Evolutionary conservation across 2,797 vertebrate species (phyloP).

Genomic region (Gymnoscopelus braueri): DNA sequence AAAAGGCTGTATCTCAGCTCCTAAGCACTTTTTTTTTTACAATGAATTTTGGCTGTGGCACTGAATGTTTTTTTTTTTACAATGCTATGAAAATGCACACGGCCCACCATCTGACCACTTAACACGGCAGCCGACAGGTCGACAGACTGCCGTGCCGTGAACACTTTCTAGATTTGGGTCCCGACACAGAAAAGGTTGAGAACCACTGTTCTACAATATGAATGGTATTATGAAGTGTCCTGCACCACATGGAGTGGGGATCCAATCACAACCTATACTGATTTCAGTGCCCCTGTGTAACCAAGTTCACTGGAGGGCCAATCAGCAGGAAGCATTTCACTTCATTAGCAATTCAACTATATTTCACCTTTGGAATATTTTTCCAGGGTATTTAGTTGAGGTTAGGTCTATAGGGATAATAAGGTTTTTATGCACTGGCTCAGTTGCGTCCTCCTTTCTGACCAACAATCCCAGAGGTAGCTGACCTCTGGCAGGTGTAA

Average conservation of each 20-base stretch:
- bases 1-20: no score
- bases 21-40: no score
- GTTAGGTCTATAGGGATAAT: not conserved
- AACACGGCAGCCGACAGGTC: no score
- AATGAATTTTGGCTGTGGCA: no score
- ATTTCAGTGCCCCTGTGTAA: not conserved
- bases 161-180: no score
- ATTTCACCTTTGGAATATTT: not conserved
- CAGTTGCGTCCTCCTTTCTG: not conserved
- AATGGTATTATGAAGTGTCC: not conserved
- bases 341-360: slow-evolving; percentile 5
- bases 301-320: not conserved
- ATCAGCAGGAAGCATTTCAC: not conserved
- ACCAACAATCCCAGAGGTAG: not conserved
- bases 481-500: not conserved
- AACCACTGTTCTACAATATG: not conserved
- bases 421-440: not conserved
- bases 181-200: no score
- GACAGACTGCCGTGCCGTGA: no score
- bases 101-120: no score
- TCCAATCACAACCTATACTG: not conserved
- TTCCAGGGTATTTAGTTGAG: not conserved
- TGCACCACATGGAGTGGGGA: not conserved
- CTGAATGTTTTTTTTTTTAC: no score
- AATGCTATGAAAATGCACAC: no score